Conservation (phyloP, 2,888 invertebrate genomes). For the Calliopum simillimum region DNA sequence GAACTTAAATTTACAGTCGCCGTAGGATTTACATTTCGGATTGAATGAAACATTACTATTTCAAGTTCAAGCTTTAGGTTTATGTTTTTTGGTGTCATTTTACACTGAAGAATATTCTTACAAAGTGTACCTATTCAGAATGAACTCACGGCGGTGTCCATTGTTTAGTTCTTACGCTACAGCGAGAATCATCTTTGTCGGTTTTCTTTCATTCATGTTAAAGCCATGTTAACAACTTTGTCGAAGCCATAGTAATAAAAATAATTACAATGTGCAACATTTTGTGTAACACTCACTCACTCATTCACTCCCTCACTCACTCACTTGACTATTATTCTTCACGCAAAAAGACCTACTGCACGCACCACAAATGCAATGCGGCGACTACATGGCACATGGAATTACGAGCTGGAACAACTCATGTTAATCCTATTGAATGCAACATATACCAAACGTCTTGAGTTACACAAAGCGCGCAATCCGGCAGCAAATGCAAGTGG, state of each 20-base stretch:
- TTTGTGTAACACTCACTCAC: slow-evolving; percentile 2
- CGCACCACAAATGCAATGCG: slow-evolving; percentile 49
- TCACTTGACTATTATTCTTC: neutral
- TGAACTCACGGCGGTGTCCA: too few species aligned
- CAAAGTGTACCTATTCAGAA: too few species aligned
- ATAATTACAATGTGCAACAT: slow-evolving; percentile 1
- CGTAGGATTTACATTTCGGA: too few species aligned
- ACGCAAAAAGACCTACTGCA: too few species aligned
- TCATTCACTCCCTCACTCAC: neutral
- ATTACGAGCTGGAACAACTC: slow-evolving; percentile 15
- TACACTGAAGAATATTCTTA: neutral
- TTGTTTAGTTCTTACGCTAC: too few species aligned
- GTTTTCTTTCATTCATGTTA: too few species aligned
- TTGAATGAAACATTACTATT: slow-evolving; percentile 2
- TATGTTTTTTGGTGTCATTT: slow-evolving; percentile 1
- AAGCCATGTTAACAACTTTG: slow-evolving; percentile 32
- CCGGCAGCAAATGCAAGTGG: too few species aligned
- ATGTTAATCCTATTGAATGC: slow-evolving; percentile 6
- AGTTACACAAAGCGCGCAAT: slow-evolving; percentile 20
- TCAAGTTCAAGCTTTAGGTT: slow-evolving; percentile 16
- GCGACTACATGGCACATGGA: slow-evolving; percentile 38
- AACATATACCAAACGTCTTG: neutral
- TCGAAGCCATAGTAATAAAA: slow-evolving; percentile 58
- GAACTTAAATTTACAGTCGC: too few species aligned
- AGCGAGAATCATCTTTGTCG: too few species aligned